Evolutionary conservation across 2,888 invertebrate genomes (phyloP).

Genomic region (Catonia carolina): DNA sequence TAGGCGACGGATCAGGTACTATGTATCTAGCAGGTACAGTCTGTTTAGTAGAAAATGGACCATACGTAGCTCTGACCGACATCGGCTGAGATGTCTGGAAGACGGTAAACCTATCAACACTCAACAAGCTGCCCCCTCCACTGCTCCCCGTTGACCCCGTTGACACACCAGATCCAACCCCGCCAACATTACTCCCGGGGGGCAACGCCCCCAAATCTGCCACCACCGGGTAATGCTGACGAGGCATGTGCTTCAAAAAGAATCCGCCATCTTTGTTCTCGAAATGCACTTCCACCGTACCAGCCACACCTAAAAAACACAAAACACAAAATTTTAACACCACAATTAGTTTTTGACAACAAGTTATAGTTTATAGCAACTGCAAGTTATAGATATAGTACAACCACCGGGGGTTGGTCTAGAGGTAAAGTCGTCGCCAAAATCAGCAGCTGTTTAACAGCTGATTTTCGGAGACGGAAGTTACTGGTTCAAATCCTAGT

Average conservation of each 20-base stretch:
- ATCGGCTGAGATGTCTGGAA: constrained; percentile 87
- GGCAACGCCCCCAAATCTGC: constrained; percentile 42
- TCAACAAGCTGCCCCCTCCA: constrained; percentile 53
- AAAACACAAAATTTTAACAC: constrained; percentile 28
- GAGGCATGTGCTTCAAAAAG: constrained; percentile 74
- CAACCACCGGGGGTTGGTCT: neutral
- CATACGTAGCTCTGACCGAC: constrained; percentile 85
- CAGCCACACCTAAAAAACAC: constrained; percentile 56
- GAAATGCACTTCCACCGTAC: constrained; percentile 81
- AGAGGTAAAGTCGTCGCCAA: too few species aligned
- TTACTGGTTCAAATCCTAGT: too few species aligned
- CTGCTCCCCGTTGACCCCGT: constrained; percentile 22
- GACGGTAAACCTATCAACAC: constrained; percentile 83
- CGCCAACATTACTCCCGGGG: constrained; percentile 39
- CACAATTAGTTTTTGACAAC: neutral
- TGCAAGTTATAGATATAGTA: neutral
- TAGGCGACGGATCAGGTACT: constrained; percentile 64
- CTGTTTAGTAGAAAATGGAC: constrained; percentile 92
- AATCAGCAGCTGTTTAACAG: too few species aligned
- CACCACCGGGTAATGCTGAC: constrained; percentile 53
- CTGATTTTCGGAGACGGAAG: too few species aligned
- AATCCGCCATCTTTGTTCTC: constrained; percentile 88
- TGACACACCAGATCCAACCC: constrained; percentile 39
- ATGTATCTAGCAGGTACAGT: constrained; percentile 86
- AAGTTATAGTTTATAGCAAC: neutral